Base-by-base conservation (phyloP, 2,888 invertebrate genomes). In the Harmothoe impar region DNA sequence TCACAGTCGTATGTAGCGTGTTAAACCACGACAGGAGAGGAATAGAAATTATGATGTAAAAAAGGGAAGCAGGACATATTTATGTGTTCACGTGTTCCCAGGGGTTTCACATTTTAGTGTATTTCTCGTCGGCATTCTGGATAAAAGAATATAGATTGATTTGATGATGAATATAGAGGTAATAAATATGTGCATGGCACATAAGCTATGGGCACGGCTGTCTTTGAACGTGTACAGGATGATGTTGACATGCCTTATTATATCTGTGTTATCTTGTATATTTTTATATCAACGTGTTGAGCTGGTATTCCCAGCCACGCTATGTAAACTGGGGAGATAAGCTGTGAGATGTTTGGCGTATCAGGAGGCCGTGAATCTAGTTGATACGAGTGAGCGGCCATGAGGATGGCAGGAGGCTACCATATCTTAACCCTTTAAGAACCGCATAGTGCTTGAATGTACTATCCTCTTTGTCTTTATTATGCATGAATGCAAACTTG, bases 251-350 rank as follows among this genome's bases (percentile, higher is more conserved):
- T 3, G 62, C 12, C 62, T 62, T 62, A 62, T 62, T 62, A 62
- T 62, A 62, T 62, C 62, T 62, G 62, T 62, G 62, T 62, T 62
- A 62, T 62, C 62, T 62, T 62, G 62, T 62, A 62, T 62, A 62
- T 62, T 62, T 62, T 62, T 62, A 62, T 62, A 62, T 62, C 62
- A 62, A 62, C n/a, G 62, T 62, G 62, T 62, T 62, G 62, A 62
- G n/a, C 20, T n/a, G 62, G n/a, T 20, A 62, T n/a, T n/a, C 20
- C 12, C 62, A 3, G 20, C n/a, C 62, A 62, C 15, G 62, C 62
- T n/a, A 62, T 62, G 62, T 62, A 62, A 62, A 62, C 62, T 62
- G 62, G 23, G n/a, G 62, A 62, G 62, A 62, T 62, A 62, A 62
- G 62, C 62, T 62, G 62, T 62, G 62, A n/a, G 62, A 62, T 62